A percentile compares a stretch with the other conserved stretches of the same genome.
Conservation (phyloP, 2,113 vertebrate species). For the Perca flavescens region DNA sequence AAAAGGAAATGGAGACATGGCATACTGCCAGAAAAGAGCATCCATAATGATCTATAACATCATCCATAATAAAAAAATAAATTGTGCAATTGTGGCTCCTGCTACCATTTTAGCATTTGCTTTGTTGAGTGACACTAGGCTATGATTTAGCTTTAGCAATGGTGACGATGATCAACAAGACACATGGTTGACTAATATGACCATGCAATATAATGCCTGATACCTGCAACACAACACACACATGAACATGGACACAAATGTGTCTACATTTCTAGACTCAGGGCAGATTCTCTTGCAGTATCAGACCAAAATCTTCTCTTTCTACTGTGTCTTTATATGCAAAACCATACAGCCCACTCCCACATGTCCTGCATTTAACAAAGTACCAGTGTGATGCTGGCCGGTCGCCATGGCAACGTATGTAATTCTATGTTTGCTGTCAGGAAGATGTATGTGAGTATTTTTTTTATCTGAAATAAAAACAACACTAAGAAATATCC, state of each 20-base stretch:
- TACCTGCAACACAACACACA: neutral
- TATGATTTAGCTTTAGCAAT: no score
- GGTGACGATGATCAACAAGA: no score
- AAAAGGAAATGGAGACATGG: neutral
- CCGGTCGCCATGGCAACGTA: constrained; percentile 1
- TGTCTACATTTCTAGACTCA: neutral
- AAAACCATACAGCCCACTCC: neutral
- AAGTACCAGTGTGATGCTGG: neutral
- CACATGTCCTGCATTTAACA: neutral
- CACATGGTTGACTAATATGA: no score
- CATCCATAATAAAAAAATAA: neutral
- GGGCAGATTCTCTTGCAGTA: neutral
- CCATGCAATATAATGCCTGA: neutral
- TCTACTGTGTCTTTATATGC: neutral
- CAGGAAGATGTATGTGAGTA: neutral
- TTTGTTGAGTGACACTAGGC: neutral
- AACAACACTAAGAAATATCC: no score
- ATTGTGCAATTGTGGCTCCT: neutral
- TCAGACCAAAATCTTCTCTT: neutral
- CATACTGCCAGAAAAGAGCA: neutral
- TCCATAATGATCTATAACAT: neutral
- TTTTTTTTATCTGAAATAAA: no score
- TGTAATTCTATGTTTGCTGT: neutral
- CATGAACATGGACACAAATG: neutral
- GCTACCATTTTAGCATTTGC: neutral